A percentile compares a stretch with the other conserved stretches of the same genome.
phyloP scores from a whole-genome alignment of 2,113 vertebrate genomes.

The Struthidea cinerea region DNA sequence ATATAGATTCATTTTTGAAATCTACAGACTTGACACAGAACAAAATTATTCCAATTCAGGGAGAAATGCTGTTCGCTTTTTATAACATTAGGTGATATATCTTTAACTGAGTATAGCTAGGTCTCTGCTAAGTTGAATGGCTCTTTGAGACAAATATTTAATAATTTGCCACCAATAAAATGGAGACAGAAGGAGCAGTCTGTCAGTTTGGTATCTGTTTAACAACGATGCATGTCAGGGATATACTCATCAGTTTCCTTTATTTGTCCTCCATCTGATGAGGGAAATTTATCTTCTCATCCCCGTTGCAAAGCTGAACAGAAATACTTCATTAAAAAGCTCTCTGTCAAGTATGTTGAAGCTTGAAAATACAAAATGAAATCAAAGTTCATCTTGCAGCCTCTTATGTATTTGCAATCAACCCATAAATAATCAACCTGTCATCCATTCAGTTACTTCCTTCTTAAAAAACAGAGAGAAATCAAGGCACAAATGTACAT shows the following conservation, averaged over 20 bases:
- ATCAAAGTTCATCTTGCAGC: neutral
- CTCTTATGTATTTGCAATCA: constrained; percentile 3
- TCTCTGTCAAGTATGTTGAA: neutral
- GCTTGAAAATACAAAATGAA: constrained; percentile 16
- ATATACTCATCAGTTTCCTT: constrained; percentile 30
- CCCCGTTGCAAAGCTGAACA: neutral
- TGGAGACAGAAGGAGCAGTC: neutral
- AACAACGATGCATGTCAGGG: neutral
- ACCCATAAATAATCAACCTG: neutral
- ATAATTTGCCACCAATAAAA: constrained; percentile 14
- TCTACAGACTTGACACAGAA: neutral
- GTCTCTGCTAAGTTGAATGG: neutral
- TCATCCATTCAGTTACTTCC: neutral
- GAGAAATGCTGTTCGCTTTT: neutral
- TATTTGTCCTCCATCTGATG: neutral
- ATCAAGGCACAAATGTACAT: neutral
- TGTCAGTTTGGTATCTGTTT: constrained; percentile 11
- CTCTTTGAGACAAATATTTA: neutral
- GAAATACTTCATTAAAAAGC: constrained; percentile 10
- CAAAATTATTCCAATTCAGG: neutral
- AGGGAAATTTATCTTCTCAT: constrained; percentile 12
- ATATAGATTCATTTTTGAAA: neutral
- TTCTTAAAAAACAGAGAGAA: neutral
- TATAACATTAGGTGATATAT: neutral
- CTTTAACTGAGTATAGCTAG: neutral